These are phyloP conservation scores for Dendropsophus ebraccatus DNA, from an alignment of 2,113 vertebrate species.

Conservation along the genomic window DNA sequence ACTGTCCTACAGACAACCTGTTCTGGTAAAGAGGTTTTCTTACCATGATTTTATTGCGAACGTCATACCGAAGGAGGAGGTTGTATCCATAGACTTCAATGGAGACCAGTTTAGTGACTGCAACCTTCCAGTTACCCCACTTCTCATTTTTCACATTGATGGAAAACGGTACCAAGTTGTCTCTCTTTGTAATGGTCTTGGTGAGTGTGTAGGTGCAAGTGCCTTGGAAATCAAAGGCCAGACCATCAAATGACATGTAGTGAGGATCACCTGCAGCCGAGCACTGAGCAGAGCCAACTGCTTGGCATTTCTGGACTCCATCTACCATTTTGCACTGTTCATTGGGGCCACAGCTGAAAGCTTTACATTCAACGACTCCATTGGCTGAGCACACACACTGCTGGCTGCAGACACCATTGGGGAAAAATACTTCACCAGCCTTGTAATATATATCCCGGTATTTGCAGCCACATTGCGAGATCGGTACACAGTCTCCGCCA, in stretches of 20 bases:
- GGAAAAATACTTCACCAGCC: conserved; percentile 58
- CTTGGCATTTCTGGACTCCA: conserved; percentile 60
- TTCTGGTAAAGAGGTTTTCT: too few relatives aligned
- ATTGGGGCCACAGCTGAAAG: conserved; percentile 58
- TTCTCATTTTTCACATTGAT: conserved; percentile 57
- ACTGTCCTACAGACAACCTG: too few relatives aligned
- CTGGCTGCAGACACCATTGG: conserved; percentile 61
- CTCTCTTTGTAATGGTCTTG: neutral
- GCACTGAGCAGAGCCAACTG: conserved; percentile 58
- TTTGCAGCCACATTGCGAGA: conserved; percentile 70
- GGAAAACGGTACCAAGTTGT: conserved; percentile 46
- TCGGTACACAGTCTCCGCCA: conserved; percentile 65
- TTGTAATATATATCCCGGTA: conserved; percentile 67
- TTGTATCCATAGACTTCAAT: conserved; percentile 59
- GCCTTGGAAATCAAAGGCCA: conserved; percentile 65
- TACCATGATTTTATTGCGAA: conserved; percentile 63
- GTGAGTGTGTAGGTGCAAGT: conserved; percentile 64
- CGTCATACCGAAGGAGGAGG: conserved; percentile 55
- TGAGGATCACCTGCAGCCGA: conserved; percentile 61
- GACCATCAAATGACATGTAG: conserved; percentile 62
- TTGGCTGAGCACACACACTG: conserved; percentile 57
- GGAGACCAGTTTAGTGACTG: conserved; percentile 59
- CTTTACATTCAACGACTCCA: conserved; percentile 59
- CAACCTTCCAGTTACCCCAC: conserved; percentile 20
- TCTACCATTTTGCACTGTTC: conserved; percentile 61